phyloP scores from a whole-genome alignment of 2,113 vertebrate genomes.

The Dasypus novemcinctus region DNA sequence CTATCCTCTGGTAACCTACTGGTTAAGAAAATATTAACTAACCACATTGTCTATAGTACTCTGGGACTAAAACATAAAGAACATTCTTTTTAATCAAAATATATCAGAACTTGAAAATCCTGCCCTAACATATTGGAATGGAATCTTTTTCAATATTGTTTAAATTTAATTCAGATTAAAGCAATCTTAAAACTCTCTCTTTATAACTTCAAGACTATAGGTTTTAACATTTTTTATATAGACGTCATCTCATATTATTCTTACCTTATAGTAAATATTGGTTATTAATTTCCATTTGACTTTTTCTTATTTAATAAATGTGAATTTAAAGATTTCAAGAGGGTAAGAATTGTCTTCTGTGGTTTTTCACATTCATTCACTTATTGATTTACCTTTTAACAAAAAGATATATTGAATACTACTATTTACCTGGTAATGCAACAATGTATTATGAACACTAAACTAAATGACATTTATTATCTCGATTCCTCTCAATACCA shows the following conservation, averaged over 20 bases:
- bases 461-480: neutral
- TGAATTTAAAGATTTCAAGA: neutral
- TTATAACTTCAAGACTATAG: neutral
- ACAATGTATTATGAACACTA: conserved; percentile 1
- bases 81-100: neutral
- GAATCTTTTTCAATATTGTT: neutral
- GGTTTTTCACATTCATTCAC: conserved; percentile 8
- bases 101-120: neutral
- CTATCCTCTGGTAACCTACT: neutral
- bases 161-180: conserved; percentile 12
- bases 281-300: neutral
- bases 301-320: neutral
- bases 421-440: neutral
- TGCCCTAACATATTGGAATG: neutral
- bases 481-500: neutral
- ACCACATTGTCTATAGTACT: neutral
- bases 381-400: conserved; percentile 26
- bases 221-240: neutral
- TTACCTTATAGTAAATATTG: neutral
- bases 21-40: neutral
- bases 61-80: conserved; percentile 10
- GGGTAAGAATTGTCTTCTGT: neutral
- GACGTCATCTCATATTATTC: neutral
- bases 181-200: neutral
- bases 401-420: neutral